A percentile compares a stretch with the other conserved stretches of the same genome.
Evolutionary conservation across 2,113 vertebrate genomes (phyloP).

Genomic region (Ptilorrhoa leucosticta): DNA sequence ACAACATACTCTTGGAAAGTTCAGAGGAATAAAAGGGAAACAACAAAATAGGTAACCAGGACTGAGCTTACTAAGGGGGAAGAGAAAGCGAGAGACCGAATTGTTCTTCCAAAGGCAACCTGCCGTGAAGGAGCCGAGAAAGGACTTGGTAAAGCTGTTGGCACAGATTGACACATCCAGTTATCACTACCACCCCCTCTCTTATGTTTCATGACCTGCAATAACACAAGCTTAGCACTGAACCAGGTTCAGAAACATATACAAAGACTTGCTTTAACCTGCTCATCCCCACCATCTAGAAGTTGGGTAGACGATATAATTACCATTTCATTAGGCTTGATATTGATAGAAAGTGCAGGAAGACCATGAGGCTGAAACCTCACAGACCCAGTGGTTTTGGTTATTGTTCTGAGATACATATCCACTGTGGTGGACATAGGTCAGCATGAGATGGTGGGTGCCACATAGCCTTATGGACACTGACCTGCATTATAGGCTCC

Average conservation of each 20-base stretch:
- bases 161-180: neutral
- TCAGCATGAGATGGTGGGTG: neutral
- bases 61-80: neutral
- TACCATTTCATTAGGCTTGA: neutral
- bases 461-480: neutral
- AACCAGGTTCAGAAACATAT: neutral
- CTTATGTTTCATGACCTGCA: neutral
- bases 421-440: rapidly evolving
- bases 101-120: neutral
- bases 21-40: neutral
- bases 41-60: neutral
- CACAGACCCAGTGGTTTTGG: neutral
- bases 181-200: neutral
- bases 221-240: neutral
- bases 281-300: neutral
- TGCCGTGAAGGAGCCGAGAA: neutral
- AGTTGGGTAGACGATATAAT: neutral
- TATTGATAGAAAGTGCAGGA: neutral
- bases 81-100: neutral
- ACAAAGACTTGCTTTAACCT: neutral
- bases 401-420: neutral
- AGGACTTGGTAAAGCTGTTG: neutral
- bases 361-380: neutral
- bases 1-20: neutral
- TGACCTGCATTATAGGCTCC: neutral